Conservation (phyloP, 1,140 invertebrate genomes). For the Drosophila lini region DNA sequence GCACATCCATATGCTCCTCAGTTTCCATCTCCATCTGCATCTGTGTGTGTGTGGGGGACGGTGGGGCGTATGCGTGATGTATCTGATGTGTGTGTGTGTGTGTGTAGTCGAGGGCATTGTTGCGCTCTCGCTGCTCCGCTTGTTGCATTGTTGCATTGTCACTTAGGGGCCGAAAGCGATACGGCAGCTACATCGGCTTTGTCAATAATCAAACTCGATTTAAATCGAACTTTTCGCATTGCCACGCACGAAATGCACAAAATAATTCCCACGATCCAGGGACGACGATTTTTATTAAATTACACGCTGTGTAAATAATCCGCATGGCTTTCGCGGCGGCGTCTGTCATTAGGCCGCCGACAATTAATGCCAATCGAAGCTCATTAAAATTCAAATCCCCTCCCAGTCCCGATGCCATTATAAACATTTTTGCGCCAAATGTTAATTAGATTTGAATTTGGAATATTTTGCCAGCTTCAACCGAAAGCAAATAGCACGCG, state of each 20-base stretch:
- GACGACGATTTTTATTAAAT: conserved; percentile 40
- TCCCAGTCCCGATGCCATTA: conserved; percentile 27
- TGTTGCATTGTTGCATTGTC: conserved; percentile 81
- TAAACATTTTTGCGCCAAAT: conserved; percentile 60
- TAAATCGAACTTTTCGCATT: conserved; percentile 25
- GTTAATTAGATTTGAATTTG: conserved; percentile 79
- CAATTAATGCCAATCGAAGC: conserved; percentile 73
- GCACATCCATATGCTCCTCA: conserved; percentile 67
- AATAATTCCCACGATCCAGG: conserved; percentile 3
- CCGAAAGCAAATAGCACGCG: conserved; percentile 50
- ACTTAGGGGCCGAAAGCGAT: conserved; percentile 65
- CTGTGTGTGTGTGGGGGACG: conserved; percentile 1
- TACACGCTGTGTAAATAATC: conserved; percentile 44
- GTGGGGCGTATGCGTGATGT: conserved; percentile 30
- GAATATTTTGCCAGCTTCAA: conserved; percentile 43
- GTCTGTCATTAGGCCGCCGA: conserved; percentile 46
- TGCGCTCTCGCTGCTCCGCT: conserved; percentile 64
- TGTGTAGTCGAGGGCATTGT: conserved; percentile 50
- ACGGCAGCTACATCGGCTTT: conserved; percentile 50
- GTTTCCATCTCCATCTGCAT: conserved; percentile 28
- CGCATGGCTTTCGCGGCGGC: conserved; percentile 2
- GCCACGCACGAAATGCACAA: conserved; percentile 18
- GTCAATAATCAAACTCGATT: conserved; percentile 58
- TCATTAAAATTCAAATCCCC: conserved; percentile 74
- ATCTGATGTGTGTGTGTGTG: conserved; percentile 27